phyloP scores from a whole-genome alignment of 2,797 vertebrate species.

The Mionectes olivaceus region DNA sequence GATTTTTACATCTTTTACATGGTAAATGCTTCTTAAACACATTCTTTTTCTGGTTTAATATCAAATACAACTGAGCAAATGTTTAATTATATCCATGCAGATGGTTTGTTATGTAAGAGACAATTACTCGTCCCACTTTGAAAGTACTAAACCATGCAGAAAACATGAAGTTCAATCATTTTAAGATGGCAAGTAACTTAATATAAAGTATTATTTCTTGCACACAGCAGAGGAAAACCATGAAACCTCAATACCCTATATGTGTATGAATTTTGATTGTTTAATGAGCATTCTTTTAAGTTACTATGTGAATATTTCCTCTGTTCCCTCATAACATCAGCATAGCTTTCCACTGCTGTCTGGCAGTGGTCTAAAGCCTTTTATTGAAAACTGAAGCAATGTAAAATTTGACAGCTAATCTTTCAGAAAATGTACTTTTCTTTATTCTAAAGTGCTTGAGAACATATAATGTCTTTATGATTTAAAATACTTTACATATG shows the following conservation, averaged over 20 bases:
- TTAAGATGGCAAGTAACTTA: constrained; percentile 6
- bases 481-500: background rate
- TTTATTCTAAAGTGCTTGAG: background rate
- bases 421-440: background rate
- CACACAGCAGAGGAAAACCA: background rate
- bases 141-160: constrained; percentile 54
- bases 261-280: background rate
- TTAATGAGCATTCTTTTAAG: background rate
- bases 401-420: background rate
- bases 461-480: background rate
- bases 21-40: constrained; percentile 57
- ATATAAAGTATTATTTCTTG: constrained; percentile 35
- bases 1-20: constrained; percentile 62
- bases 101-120: constrained; percentile 75
- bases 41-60: constrained; percentile 61
- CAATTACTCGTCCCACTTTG: constrained; percentile 68
- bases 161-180: constrained; percentile 25
- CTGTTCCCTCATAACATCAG: background rate
- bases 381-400: background rate
- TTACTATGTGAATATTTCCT: background rate
- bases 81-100: constrained; percentile 74
- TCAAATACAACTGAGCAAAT: constrained; percentile 48
- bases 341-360: background rate
- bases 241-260: background rate
- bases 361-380: background rate